Percentiles rank a stretch among this genome's conserved stretches.
Conservation (phyloP, 37 sponge, comb jelly and placozoan genomes). For the Trichoplax adhaerens region DNA sequence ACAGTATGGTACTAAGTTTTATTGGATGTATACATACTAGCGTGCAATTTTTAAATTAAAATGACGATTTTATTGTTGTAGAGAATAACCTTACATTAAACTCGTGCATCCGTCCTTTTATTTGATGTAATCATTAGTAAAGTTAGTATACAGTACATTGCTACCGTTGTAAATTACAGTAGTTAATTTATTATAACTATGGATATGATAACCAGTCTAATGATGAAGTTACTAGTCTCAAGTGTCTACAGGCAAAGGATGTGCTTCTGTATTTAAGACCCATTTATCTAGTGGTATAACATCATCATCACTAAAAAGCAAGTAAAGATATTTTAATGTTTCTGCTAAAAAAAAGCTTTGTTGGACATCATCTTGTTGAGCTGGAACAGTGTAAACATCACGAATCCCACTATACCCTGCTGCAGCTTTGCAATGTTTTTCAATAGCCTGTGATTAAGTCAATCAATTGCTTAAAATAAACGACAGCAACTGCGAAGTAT, state of each 20-base stretch:
- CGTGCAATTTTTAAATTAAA: too few species aligned
- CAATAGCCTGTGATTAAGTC: constrained; percentile 33
- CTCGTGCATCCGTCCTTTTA: too few species aligned
- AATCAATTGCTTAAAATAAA: background rate
- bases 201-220: too few species aligned
- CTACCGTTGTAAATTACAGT: too few species aligned
- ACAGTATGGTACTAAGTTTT: too few species aligned
- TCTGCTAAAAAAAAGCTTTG: constrained; percentile 91
- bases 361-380: constrained; percentile 63
- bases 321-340: constrained; percentile 80
- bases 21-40: too few species aligned
- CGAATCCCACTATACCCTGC: constrained; percentile 44
- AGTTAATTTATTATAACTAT: too few species aligned
- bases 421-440: constrained; percentile 39
- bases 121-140: too few species aligned
- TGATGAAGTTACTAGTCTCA: too few species aligned
- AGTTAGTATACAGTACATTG: too few species aligned
- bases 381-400: constrained; percentile 37
- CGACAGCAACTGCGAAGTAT: background rate
- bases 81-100: too few species aligned
- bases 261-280: constrained; percentile 96
- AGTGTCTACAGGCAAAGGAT: constrained; percentile 52
- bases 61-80: too few species aligned
- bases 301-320: constrained; percentile 51
- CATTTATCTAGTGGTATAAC: constrained; percentile 49